phyloP scores from a whole-genome alignment of 2,113 vertebrate genomes.

The Urocynchramus pylzowi region DNA sequence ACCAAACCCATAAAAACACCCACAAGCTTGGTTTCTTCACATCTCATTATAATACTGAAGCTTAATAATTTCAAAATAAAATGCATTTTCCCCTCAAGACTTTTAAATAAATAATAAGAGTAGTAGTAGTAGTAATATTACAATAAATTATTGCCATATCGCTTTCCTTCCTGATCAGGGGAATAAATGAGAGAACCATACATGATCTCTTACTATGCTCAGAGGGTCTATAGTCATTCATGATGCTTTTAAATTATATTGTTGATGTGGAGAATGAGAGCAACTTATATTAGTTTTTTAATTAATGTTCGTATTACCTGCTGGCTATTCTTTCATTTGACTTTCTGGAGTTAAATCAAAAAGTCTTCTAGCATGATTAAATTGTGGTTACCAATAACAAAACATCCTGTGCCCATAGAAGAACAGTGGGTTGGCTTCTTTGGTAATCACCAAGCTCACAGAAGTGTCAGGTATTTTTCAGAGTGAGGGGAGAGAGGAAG shows the following conservation, averaged over 20 bases:
- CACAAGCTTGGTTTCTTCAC: neutral
- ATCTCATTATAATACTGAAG: neutral
- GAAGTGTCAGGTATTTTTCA: neutral
- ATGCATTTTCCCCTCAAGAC: neutral
- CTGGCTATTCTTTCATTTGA: neutral
- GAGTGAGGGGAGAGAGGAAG: neutral
- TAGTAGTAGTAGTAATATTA: neutral
- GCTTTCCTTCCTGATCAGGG: neutral
- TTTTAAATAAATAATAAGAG: conserved; percentile 3
- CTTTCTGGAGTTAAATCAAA: neutral
- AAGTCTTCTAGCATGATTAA: neutral
- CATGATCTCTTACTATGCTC: neutral
- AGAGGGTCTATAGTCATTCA: neutral
- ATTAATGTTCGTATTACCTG: conserved; percentile 2
- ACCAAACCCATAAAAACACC: neutral
- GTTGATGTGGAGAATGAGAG: neutral
- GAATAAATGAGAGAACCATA: neutral
- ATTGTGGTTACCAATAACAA: neutral
- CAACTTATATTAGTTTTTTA: conserved; percentile 26
- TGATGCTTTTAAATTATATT: neutral
- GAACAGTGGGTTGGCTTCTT: neutral
- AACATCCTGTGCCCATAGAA: neutral
- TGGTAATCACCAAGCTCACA: neutral
- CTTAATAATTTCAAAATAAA: conserved; percentile 16
- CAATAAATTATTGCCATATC: neutral